A percentile compares a stretch with the other conserved stretches of the same genome.
phyloP scores from a whole-genome alignment of 1,140 invertebrate species.

The Drosophila nasuta region DNA sequence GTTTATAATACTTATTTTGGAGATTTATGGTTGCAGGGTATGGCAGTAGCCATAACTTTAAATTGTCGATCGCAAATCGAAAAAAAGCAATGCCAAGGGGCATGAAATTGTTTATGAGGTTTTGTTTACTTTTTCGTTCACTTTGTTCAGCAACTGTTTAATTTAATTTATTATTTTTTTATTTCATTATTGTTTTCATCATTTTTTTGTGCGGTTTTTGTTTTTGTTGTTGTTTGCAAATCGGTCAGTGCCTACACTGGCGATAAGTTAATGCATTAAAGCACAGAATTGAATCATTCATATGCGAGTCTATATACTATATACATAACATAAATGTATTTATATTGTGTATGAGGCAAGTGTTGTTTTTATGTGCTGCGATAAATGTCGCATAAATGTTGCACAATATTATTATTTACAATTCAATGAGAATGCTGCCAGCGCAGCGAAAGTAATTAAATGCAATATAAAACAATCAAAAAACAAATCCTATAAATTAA shows the following conservation, averaged over 20 bases:
- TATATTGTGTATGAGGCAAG: not conserved
- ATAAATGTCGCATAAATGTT: conserved; percentile 54
- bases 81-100: conserved; percentile 1
- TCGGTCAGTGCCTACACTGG: conserved; percentile 36
- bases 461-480: conserved; percentile 78
- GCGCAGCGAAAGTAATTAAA: conserved; percentile 68
- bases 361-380: conserved; percentile 27
- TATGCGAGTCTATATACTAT: conserved; percentile 1
- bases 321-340: not conserved
- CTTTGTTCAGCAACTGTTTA: conserved; percentile 39
- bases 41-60: conserved; percentile 8
- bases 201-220: conserved; percentile 7
- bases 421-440: not conserved
- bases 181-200: conserved; percentile 18
- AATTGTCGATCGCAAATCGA: conserved; percentile 8
- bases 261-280: conserved; percentile 62
- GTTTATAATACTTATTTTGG: not conserved
- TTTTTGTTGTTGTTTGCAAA: conserved; percentile 23
- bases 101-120: conserved; percentile 27
- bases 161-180: conserved; percentile 32
- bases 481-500: conserved; percentile 79
- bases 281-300: conserved; percentile 1
- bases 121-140: conserved; percentile 17
- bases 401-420: conserved; percentile 61
- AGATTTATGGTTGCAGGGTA: not conserved